Percentiles rank a stretch among this genome's conserved stretches.
These are phyloP conservation scores for Phymorhynchus buccinoides DNA, from an alignment of 1,140 invertebrate species.

Conservation along the genomic window DNA sequence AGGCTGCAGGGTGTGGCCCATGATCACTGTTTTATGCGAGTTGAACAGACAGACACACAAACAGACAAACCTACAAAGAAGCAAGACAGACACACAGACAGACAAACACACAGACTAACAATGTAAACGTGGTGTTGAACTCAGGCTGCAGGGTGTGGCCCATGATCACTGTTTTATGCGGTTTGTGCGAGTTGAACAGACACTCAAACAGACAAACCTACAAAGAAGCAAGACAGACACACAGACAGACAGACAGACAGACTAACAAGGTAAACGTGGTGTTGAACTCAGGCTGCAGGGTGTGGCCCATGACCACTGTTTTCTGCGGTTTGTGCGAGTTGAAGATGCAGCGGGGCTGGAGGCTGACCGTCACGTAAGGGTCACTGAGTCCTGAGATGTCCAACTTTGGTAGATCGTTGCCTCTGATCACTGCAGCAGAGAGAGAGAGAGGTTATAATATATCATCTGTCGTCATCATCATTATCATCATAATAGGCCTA, in stretches of 20 bases:
- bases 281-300: slow-evolving; percentile 92
- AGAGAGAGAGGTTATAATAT: no score
- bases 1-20: slow-evolving; percentile 93
- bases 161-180: slow-evolving; percentile 90
- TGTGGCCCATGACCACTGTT: slow-evolving; percentile 93
- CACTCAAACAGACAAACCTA: background rate
- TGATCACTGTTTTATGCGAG: slow-evolving; percentile 89
- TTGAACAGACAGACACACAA: slow-evolving; percentile 74
- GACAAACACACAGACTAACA: slow-evolving; percentile 82
- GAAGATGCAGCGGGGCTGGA: slow-evolving; percentile 87
- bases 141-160: slow-evolving; percentile 93
- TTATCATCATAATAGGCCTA: no score
- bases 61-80: background rate
- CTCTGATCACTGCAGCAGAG: slow-evolving; percentile 85
- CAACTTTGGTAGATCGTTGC: slow-evolving; percentile 81
- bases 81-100: background rate
- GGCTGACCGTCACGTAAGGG: slow-evolving; percentile 92
- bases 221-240: no score
- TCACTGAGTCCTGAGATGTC: slow-evolving; percentile 80
- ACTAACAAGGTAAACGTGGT: slow-evolving; percentile 94
- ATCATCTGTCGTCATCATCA: no score
- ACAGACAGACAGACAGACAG: background rate
- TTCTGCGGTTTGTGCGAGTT: slow-evolving; percentile 85
- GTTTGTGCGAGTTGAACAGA: slow-evolving; percentile 77
- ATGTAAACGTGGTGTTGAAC: slow-evolving; percentile 96